These are phyloP conservation scores for Nasonovia ribisnigri DNA, from an alignment of 2,888 invertebrate species.

Conservation along the genomic window DNA sequence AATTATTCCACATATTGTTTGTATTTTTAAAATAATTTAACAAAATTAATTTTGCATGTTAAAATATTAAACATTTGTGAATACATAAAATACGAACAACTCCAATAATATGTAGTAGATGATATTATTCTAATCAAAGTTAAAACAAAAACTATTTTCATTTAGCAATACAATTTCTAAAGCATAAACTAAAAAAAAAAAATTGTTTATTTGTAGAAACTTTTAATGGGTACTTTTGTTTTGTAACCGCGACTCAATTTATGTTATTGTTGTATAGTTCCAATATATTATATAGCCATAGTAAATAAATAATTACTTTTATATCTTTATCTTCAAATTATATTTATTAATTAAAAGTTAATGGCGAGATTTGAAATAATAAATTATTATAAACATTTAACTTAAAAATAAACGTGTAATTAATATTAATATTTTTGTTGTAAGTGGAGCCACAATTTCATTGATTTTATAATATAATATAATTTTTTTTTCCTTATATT, in stretches of 20 bases:
- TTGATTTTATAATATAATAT: background rate
- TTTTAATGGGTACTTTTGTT: background rate
- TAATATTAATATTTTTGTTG: background rate
- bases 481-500: background rate
- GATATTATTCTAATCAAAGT: background rate
- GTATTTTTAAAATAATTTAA: background rate
- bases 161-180: background rate
- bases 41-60: background rate
- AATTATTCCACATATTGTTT: background rate
- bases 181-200: background rate
- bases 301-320: background rate
- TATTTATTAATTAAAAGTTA: background rate
- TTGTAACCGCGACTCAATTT: background rate
- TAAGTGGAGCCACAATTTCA: background rate
- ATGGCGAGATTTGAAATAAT: background rate
- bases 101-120: background rate
- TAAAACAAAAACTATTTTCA: background rate
- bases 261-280: background rate
- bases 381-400: background rate
- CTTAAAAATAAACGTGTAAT: background rate
- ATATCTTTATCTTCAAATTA: background rate
- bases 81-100: background rate
- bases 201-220: background rate
- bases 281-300: too few species aligned
- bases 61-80: background rate